Percentiles rank a stretch among this genome's conserved stretches.
Conservation (phyloP, 2,797 vertebrate species). For the Epinephelus awoara region DNA sequence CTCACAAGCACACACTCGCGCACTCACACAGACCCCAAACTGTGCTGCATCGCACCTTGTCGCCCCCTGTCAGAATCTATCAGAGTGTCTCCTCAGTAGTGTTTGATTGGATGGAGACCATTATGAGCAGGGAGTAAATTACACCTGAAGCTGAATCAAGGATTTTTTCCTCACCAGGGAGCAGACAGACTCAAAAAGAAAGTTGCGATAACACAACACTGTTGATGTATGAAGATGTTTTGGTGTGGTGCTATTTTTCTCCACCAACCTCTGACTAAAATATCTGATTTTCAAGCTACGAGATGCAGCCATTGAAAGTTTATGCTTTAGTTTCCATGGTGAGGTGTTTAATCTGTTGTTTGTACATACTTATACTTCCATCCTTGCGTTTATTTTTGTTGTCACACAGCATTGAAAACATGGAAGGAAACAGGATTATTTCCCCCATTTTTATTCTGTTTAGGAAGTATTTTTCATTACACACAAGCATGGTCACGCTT, state of each 20-base stretch:
- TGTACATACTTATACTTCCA: not conserved
- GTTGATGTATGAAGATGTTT: not conserved
- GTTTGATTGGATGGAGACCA: conserved; percentile 44
- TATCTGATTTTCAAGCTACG: not conserved
- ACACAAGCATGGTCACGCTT: not conserved
- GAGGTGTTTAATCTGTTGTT: not conserved
- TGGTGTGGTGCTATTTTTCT: not conserved
- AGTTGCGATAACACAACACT: not conserved
- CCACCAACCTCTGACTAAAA: not conserved
- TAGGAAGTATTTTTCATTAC: not conserved
- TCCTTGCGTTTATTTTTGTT: not conserved
- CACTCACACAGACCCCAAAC: conserved; percentile 46
- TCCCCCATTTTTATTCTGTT: not conserved
- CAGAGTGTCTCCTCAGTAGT: conserved; percentile 12
- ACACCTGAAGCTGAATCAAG: conserved; percentile 25
- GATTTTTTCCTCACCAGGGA: not conserved
- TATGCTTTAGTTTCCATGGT: conserved; percentile 21
- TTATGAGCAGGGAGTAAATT: conserved; percentile 28
- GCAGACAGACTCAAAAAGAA: not conserved
- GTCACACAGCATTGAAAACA: not conserved
- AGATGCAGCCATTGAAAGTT: not conserved
- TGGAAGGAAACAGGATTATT: not conserved
- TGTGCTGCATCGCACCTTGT: conserved; percentile 55
- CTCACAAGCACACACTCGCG: conserved; percentile 11
- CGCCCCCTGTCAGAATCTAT: conserved; percentile 45